These are phyloP conservation scores for Orthonevra nobilis DNA, from an alignment of 2,888 invertebrate genomes.

Conservation along the genomic window DNA sequence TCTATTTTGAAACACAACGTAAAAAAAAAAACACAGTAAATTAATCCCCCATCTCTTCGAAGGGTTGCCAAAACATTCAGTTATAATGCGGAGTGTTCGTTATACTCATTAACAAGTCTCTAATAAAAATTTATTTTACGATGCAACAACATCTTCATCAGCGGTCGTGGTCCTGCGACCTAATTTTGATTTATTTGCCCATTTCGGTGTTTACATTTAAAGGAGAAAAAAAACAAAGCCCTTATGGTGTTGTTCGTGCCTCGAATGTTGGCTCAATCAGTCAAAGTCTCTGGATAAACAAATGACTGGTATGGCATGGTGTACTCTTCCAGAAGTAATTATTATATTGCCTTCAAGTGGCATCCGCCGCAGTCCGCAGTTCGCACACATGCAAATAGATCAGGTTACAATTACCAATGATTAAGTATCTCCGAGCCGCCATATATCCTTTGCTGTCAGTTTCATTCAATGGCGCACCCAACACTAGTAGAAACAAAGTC, in stretches of 20 bases:
- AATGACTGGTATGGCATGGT: conserved; percentile 33
- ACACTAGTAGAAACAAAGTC: conserved; percentile 57
- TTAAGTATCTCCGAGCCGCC: conserved; percentile 65
- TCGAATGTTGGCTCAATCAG: conserved; percentile 54
- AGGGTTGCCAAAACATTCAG: conserved; percentile 45
- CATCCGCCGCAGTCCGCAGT: no score
- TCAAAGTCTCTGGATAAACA: conserved; percentile 56
- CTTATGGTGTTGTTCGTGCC: not conserved
- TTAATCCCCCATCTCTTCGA: conserved; percentile 12
- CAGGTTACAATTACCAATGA: conserved; percentile 67
- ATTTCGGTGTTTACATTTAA: conserved; percentile 42
- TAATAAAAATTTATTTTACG: conserved; percentile 59
- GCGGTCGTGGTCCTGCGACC: conserved; percentile 6
- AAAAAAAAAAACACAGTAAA: conserved; percentile 16
- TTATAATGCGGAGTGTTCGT: conserved; percentile 37
- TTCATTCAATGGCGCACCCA: conserved; percentile 39
- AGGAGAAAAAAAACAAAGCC: no score
- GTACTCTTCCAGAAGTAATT: conserved; percentile 52
- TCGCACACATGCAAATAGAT: conserved; percentile 70
- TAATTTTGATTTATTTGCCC: conserved; percentile 63
- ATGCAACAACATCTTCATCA: conserved; percentile 44
- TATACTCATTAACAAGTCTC: conserved; percentile 41
- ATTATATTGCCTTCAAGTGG: conserved; percentile 67
- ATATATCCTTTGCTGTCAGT: conserved; percentile 14
- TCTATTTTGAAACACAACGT: conserved; percentile 23